Evolutionary conservation across 2,888 invertebrate species (phyloP).

Genomic region (Caradrina kadenii): DNA sequence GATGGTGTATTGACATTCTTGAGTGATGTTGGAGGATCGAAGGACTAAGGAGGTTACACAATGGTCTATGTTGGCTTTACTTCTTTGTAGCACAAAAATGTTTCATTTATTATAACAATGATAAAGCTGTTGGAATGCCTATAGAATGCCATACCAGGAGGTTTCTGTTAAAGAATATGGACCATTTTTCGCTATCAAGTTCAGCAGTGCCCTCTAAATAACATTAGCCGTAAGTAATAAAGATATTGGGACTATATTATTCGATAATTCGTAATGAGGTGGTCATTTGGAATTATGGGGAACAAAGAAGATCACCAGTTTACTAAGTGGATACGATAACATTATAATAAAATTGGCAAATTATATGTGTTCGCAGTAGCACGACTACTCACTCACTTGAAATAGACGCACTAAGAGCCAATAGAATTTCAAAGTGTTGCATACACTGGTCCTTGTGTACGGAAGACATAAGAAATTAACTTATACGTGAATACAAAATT

Average conservation of each 20-base stretch:
- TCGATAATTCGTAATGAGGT: neutral
- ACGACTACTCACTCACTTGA: neutral
- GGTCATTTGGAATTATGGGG: neutral
- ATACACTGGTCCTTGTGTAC: neutral
- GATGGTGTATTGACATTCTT: constrained; percentile 56
- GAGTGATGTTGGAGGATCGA: constrained; percentile 38
- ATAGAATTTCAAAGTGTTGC: neutral
- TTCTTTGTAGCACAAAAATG: constrained; percentile 31
- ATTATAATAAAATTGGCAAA: neutral
- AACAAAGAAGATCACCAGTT: neutral
- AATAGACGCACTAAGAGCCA: neutral
- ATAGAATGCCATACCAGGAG: neutral
- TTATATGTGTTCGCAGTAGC: neutral
- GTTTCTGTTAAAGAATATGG: neutral
- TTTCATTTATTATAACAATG: constrained; percentile 16
- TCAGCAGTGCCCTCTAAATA: too few relatives aligned
- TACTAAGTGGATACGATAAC: neutral
- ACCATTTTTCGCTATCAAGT: too few relatives aligned
- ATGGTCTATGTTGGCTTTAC: constrained; percentile 32
- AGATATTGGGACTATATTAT: neutral
- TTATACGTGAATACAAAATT: constrained; percentile 10
- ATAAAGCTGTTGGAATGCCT: constrained; percentile 5
- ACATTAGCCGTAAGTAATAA: neutral
- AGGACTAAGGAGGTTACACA: constrained; percentile 21
- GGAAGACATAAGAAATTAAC: constrained; percentile 11